Evolutionary conservation across 2,113 vertebrate species (phyloP), one percentile per base, ranked within the genome.

Genomic region (Ursus arctos): DNA sequence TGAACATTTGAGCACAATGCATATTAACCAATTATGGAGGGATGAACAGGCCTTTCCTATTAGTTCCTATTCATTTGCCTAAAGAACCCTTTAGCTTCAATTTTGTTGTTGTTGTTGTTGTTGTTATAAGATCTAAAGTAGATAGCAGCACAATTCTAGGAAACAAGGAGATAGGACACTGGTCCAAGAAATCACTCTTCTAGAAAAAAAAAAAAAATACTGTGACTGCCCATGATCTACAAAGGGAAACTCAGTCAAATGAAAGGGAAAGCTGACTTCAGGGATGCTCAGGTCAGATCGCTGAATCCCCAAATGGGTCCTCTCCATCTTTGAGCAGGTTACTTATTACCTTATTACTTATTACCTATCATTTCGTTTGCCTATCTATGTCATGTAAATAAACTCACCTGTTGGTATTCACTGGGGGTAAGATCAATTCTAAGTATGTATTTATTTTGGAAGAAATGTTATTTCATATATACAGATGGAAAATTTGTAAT

Each of bases 1-100:
- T 94, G 92, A 94, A 95, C 80, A 97, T 97, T 93, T 93, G 86
- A 79, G 76, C 63, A 80, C 43, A 97, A 91, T 84, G 33, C 80
- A 92, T 97, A 93, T 67, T 91, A 53, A 94, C 85, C 49, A 86
- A 93, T 49, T 43, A 77, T 92, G 94, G 80, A 81, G 51, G 74
- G 43, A 18, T 67, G 76, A 90, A 97, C 69, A 93, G 76, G 28
- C 63, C 33, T 71, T 96, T 98, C 95, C 74, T 96, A 81, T 82
- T 83, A 97, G 92, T 92, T 43, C 43, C 43, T 43, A 43, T 40
- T 14, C n/a, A 80, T 71, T 90, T 94, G 40, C 89, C 16, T 15
- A 3, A 91, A 97, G 71, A 95, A 97, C 81, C 79, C 4, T 94
- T 94, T 67, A 65, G 51, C 16, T 92, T 97, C 31, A 26, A 10